Evolutionary conservation across 2,888 invertebrate genomes (phyloP), one percentile per base, ranked within the genome.

Genomic region (Plusia festucae): DNA sequence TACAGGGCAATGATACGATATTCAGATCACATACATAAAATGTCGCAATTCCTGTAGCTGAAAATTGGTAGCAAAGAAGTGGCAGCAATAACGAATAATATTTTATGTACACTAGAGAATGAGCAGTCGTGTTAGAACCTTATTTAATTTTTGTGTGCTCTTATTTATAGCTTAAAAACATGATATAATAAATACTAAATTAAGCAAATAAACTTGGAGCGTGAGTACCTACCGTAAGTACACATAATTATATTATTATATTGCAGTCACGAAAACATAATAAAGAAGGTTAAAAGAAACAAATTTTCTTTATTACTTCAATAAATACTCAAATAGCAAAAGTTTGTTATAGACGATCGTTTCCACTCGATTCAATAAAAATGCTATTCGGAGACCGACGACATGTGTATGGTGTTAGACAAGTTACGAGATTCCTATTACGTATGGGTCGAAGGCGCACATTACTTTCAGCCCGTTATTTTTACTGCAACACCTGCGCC

Each of bases 401-500:
- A 81, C 74, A 70, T 80, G 77, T 80, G 74, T 73, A 79, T 74
- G 74, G 73, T 69, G 73, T 78, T 65, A 65, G 64, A 51, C 71
- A 76, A 82, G 81, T 83, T 82, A 84, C 82, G 78, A 76, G 70
- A 78, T 72, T 70, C 75, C 77, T 68, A 70, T 80, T 79, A 78
- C 78, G 54, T 73, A 72, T 70, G 73, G 81, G 72, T 78, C 81
- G 69, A 75, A 82, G 76, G 76, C 65, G 70, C 60, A 58, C 67
- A 65, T 68, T 77, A 65, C 68, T 68, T 60, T 51, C 32, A 54
- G 60, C 73, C 77, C 79, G 78, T 85, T 84, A 84, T 83, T 85
- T 85, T 84, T 83, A 84, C 77, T 81, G 85, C 81, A 85, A 80
- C 90, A 90, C 88, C 90, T 90, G 90, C 82, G 81, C 73, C 78